Evolutionary conservation across 2,888 invertebrate genomes (phyloP), one percentile per base, ranked within the genome.

Genomic region (Brenthis daphne): DNA sequence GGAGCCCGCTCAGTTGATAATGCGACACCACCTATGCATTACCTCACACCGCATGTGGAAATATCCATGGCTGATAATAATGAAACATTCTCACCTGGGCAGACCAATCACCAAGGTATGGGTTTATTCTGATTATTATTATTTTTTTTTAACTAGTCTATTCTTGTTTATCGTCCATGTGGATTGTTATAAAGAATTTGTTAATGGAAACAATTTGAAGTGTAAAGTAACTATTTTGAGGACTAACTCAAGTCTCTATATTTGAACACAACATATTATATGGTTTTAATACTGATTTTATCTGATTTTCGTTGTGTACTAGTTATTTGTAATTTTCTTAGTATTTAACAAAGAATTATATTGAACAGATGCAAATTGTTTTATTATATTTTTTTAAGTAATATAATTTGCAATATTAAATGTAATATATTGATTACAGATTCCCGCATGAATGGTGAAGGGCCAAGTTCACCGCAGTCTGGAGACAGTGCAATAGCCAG

Each of bases 21-120:
- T 80, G 96, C 96, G 11, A 97, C 97, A 57, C 97, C 97, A 13
- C 97, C 97, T 0, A 97, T 97, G 97, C 97, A 98, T 86, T 98
- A 97, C 83, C 93, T 98, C 54, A 97, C 97, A 51, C 98, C 98
- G 6, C 98, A 98, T 78, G 97, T 98, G 50, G 97, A 98, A 92
- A 97, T 98, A 85, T 97, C 97, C 54, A 96, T 97, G 95, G 96
- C 96, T 20, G 97, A 97, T 82, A 95, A 96, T 72, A 96, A 96
- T 76, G 96, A 96, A 79, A 94, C 95, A 2, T 94, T 94, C 79
- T 94, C 94, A 63, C 94, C 94, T 0, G 90, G 93, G 33, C 91
- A 94, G 80, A 79, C 80, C 12, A 91, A 93, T 74, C 89, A 92
- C 76, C 81, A 83, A 76, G 83, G 84, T 75, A 29, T 4, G 29